Evolutionary conservation across 2,113 vertebrate species (phyloP).

Genomic region (Piliocolobus tephrosceles): DNA sequence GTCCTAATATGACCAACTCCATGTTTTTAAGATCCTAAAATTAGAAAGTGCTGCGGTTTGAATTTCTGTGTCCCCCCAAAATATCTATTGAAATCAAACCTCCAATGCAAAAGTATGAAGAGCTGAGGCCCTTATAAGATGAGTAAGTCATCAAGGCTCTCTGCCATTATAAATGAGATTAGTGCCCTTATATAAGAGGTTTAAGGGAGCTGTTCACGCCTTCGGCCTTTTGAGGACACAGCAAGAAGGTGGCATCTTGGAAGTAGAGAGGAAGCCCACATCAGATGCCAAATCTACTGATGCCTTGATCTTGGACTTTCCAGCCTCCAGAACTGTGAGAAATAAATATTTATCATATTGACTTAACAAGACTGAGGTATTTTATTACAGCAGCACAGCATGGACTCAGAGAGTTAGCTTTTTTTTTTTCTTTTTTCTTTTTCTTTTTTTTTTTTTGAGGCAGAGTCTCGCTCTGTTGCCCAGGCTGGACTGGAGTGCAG

Average conservation of each 20-base stretch:
- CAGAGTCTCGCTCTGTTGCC: too few relatives aligned
- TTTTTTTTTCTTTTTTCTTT: not conserved
- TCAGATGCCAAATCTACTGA: not conserved
- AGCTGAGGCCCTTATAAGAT: not conserved
- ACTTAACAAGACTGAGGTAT: not conserved
- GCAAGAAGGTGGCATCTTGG: not conserved
- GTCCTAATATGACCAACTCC: not conserved
- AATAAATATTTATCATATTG: not conserved
- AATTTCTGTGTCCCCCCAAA: not conserved
- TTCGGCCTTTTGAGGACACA: not conserved
- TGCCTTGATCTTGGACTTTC: not conserved
- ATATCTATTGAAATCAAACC: not conserved
- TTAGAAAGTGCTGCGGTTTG: not conserved
- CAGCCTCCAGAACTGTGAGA: not conserved
- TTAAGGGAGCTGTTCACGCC: not conserved
- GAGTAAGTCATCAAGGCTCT: not conserved
- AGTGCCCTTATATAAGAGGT: not conserved
- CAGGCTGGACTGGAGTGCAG: too few relatives aligned
- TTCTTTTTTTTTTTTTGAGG: too few relatives aligned
- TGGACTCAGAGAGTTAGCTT: not conserved
- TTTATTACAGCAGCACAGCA: not conserved
- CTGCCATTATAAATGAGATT: not conserved
- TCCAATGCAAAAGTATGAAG: not conserved
- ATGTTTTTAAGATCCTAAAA: not conserved
- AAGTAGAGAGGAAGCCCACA: not conserved